Evolutionary conservation across 2,888 invertebrate species (phyloP), one percentile per base, ranked within the genome.

Genomic region (Dermolepida albohirtum): DNA sequence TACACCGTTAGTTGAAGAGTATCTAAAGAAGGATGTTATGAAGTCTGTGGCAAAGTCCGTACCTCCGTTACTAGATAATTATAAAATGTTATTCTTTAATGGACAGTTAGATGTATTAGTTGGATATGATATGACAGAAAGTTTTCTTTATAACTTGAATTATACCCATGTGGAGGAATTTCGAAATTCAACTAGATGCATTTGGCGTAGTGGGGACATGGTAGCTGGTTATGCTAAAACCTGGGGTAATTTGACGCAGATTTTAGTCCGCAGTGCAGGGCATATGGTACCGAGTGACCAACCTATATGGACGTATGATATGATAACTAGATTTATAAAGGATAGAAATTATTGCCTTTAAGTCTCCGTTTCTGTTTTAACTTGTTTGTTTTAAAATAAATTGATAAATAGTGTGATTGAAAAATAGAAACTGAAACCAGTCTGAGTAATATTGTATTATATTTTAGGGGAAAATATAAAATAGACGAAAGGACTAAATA

Each of bases 81-180:
- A 91, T 75, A 85, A 86, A 79, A 87, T 94, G 10, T 86, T 95
- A 44, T 86, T 95, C 65, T 96, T 95, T 80, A 95, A 89, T 78
- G 96, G 96, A 0, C 96, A 96, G 79, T 80, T 96, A 71, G 96
- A 97, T 79, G 90, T 96, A 11, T 93, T 95, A 71, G 92, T 95
- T 0, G 93, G 94, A 0, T 93, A 94, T 82, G 93, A 94, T 0
- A 78, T 93, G 52, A 95, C 95, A 0, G 87, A 91, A 22, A 91
- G 90, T 77, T 94, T 92, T 80, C 82, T 96, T 27, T 85, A 87
- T 70, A 85, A 88, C 22, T 84, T 94, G 2, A 86, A 90, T 40
- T 94, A 93, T 84, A 85, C 84, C n/a, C 88, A 87, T 0, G 83
- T 89, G 0, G 85, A 85, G 0, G 85, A 87, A 1, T 94, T 92